A percentile compares a stretch with the other conserved stretches of the same genome.
phyloP scores from a whole-genome alignment of 2,888 invertebrate genomes.

The Drosophila glabriapex region DNA sequence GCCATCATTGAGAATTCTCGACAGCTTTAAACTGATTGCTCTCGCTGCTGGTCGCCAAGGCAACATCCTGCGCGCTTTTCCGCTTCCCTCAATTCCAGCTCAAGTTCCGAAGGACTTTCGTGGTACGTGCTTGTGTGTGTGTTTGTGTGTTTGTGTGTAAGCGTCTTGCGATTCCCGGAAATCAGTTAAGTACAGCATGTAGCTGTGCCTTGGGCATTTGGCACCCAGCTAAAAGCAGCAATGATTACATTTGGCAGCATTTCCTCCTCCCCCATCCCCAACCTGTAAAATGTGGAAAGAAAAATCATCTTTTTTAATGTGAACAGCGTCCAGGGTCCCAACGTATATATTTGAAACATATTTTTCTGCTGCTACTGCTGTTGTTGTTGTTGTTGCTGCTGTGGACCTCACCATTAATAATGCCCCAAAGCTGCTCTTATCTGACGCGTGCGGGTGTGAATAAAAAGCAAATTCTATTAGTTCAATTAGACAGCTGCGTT shows the following conservation, averaged over 20 bases:
- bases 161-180: constrained; percentile 59
- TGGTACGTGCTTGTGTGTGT: constrained; percentile 21
- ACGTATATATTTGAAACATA: constrained; percentile 43
- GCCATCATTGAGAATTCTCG: constrained; percentile 61
- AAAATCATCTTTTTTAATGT: constrained; percentile 61
- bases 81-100: constrained; percentile 18
- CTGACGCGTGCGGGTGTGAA: constrained; percentile 62
- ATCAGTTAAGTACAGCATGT: constrained; percentile 73
- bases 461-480: constrained; percentile 65
- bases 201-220: constrained; percentile 60
- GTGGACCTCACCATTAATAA: constrained; percentile 23
- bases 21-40: constrained; percentile 78
- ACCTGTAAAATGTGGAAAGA: constrained; percentile 36
- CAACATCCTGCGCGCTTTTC: constrained; percentile 45
- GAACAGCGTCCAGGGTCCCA: constrained; percentile 10
- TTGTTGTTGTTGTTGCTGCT: constrained; percentile 6
- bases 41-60: constrained; percentile 56
- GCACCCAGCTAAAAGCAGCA: constrained; percentile 58
- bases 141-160: constrained; percentile 23
- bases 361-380: constrained; percentile 19
- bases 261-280: constrained; percentile 27
- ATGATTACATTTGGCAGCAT: constrained; percentile 65
- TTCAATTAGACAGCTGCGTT: constrained; percentile 66
- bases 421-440: constrained; percentile 44
- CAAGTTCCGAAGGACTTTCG: constrained; percentile 20